A percentile compares a stretch with the other conserved stretches of the same genome.
These are phyloP conservation scores for Leiothrix lutea DNA, from an alignment of 2,113 vertebrate genomes.

Conservation along the genomic window DNA sequence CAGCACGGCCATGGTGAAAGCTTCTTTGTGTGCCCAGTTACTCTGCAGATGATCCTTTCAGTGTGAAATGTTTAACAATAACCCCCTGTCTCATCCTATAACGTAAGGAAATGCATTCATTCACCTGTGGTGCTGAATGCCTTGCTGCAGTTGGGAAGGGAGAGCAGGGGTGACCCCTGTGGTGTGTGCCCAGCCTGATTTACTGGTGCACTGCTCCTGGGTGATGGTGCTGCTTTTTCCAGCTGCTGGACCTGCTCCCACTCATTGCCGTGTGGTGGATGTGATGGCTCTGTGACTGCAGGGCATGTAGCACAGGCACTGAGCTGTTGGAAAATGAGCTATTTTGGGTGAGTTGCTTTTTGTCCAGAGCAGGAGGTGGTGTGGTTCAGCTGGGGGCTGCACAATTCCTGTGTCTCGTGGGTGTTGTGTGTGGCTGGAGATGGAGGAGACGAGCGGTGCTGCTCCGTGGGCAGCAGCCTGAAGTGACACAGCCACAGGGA, in stretches of 20 bases:
- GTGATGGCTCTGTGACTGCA: background rate
- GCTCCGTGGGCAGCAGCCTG: background rate
- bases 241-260: background rate
- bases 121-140: background rate
- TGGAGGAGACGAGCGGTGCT: fast-evolving
- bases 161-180: background rate
- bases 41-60: background rate
- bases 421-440: background rate
- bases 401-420: fast-evolving
- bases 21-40: background rate
- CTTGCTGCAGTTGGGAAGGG: fast-evolving
- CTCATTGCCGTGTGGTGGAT: background rate
- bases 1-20: background rate
- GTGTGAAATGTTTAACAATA: background rate
- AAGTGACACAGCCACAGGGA: fast-evolving
- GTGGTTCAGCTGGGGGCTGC: background rate
- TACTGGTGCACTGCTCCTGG: background rate
- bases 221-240: background rate
- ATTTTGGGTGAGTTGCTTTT: background rate
- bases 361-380: background rate
- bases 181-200: background rate
- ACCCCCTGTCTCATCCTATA: background rate
- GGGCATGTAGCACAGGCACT: background rate
- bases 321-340: background rate
- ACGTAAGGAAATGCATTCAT: background rate